These are phyloP conservation scores for Chrysolophus pictus DNA, from an alignment of 2,797 vertebrate genomes.

Conservation along the genomic window DNA sequence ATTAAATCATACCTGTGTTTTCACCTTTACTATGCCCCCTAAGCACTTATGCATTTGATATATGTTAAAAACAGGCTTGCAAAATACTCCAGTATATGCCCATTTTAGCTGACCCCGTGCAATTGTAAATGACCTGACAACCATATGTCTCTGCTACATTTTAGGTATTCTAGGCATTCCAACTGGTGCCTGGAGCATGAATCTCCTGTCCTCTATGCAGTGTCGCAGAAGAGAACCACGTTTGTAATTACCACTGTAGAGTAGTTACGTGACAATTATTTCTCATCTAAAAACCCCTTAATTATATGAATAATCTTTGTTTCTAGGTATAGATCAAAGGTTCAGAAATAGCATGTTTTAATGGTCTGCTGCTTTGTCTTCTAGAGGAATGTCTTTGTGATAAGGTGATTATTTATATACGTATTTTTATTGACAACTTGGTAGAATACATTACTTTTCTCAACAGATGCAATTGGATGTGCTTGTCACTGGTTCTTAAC, in stretches of 20 bases:
- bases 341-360: neutral
- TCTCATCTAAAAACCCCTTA: neutral
- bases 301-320: neutral
- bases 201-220: slow-evolving; percentile 45
- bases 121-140: slow-evolving; percentile 16
- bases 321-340: neutral
- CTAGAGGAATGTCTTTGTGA: neutral
- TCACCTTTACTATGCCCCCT: neutral
- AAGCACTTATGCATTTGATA: neutral
- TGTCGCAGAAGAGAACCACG: slow-evolving; percentile 12
- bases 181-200: slow-evolving; percentile 85
- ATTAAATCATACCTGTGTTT: neutral
- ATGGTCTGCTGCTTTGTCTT: neutral
- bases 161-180: slow-evolving; percentile 89
- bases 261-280: neutral
- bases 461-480: neutral
- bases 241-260: neutral
- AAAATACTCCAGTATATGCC: neutral
- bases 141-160: slow-evolving; percentile 43
- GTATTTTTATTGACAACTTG: neutral
- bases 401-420: neutral
- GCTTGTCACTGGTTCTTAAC: neutral
- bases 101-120: neutral
- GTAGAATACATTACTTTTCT: neutral
- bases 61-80: neutral